Evolutionary conservation across 2,113 vertebrate genomes (phyloP), one percentile per base, ranked within the genome.

Genomic region (Crotalus viridis): DNA sequence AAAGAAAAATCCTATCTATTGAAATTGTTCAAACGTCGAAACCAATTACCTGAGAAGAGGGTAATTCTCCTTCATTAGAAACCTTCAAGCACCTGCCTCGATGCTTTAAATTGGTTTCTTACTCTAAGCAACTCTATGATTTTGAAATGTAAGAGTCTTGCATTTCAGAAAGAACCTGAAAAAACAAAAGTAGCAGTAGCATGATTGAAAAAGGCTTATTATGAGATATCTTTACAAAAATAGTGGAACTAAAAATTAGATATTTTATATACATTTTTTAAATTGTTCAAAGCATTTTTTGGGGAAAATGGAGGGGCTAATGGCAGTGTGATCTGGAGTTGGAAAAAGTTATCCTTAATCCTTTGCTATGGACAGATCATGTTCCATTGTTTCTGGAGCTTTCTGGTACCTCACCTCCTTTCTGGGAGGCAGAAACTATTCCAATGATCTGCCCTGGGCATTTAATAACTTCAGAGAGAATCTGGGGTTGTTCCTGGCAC

Each of bases 201-300:
- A 48, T 19, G n/a, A 48, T 19, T 57, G 12, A 12, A 26, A 55
- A 21, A 33, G 19, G 22, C 15, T 85, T 85, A 28, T 51, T 26
- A 51, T 13, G 43, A 52, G 46, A 87, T 51, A 46, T 33, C 17
- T 74, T 74, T 81, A 57, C 28, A 0, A 0, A 26, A 90, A 85
- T 5, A 92, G 3, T 4, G 85, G 69, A 90, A 95, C 93, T 91
- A 91, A 95, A 55, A 93, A 4, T 90, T n/a, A 94, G 90, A 93
- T 52, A 1, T 28, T 91, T 24, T 88, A 48, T 85, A 85, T 57
- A 93, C 28, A 64, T 85, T 5, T 6, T 5, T 94, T 94, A 64
- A 94, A 90, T 1, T 43, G 93, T 85, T 85, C 85, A 57, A 59
- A 94, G 1, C 3, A 56, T 93, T 56, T 94, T 90, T 93, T 95